phyloP scores from a whole-genome alignment of 2,797 vertebrate genomes.

The Platyrinchus mystaceus region DNA sequence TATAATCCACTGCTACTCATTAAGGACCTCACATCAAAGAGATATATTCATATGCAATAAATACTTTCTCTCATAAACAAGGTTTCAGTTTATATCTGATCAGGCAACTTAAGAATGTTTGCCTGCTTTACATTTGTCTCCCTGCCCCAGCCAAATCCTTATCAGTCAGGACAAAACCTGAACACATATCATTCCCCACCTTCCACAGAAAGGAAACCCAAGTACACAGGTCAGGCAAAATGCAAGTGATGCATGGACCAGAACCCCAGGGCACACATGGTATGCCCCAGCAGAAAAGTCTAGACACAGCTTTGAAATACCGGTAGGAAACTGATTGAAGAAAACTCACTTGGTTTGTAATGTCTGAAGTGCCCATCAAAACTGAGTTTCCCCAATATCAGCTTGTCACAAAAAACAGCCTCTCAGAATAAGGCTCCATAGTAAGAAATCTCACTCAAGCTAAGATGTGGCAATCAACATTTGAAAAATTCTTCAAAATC shows the following conservation, averaged over 20 bases:
- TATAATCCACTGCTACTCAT: not conserved
- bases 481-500: not conserved
- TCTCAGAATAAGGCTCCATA: not conserved
- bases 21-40: not conserved
- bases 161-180: not conserved
- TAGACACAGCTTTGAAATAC: not conserved
- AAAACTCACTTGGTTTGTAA: not conserved
- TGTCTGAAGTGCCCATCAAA: not conserved
- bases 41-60: not conserved
- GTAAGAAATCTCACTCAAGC: not conserved
- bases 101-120: not conserved
- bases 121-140: not conserved
- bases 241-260: not conserved
- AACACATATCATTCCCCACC: not conserved
- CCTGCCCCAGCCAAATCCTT: not conserved
- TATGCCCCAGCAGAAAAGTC: not conserved
- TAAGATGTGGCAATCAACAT: not conserved
- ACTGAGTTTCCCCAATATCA: not conserved
- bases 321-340: not conserved
- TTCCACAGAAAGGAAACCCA: not conserved
- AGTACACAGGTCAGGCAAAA: not conserved
- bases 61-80: not conserved
- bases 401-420: not conserved
- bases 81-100: not conserved
- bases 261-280: not conserved